These are phyloP conservation scores for Pipa parva DNA, from an alignment of 2,113 vertebrate species.

Conservation along the genomic window DNA sequence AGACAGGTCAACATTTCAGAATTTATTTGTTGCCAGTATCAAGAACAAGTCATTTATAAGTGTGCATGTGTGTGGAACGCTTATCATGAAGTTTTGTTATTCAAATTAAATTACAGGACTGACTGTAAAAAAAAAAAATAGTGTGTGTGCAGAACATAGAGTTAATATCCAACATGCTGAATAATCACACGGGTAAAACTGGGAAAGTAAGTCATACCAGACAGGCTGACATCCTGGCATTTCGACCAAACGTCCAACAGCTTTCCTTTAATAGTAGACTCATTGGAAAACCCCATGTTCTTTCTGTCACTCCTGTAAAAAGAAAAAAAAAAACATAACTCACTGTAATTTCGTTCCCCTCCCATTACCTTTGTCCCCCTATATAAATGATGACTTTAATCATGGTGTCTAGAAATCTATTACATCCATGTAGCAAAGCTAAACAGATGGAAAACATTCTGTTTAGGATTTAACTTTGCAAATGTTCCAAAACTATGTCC, in stretches of 20 bases:
- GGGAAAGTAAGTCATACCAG: constrained; percentile 70
- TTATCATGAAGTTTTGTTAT: no score
- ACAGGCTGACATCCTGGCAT: constrained; percentile 95
- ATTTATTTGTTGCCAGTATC: no score
- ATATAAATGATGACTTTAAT: constrained; percentile 44
- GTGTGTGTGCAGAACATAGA: not conserved
- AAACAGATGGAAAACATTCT: constrained; percentile 2
- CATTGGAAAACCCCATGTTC: constrained; percentile 86
- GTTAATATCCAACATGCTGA: not conserved
- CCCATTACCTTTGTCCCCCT: constrained; percentile 16
- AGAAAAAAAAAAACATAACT: not conserved
- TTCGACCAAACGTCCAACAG: constrained; percentile 83
- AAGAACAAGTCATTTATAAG: no score
- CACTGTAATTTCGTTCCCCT: not conserved
- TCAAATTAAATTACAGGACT: no score
- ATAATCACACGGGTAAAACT: constrained; percentile 15
- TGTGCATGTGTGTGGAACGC: no score
- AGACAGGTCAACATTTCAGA: no score
- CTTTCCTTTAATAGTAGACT: constrained; percentile 77
- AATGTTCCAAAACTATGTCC: constrained; percentile 49
- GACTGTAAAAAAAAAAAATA: no score
- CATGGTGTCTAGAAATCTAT: constrained; percentile 41
- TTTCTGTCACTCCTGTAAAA: constrained; percentile 59
- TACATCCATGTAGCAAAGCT: constrained; percentile 39
- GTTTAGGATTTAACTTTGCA: constrained; percentile 29